A percentile compares a stretch with the other conserved stretches of the same genome.
Conservation (phyloP, 2,888 invertebrate genomes). For the Lamellibrachia satsuma region DNA sequence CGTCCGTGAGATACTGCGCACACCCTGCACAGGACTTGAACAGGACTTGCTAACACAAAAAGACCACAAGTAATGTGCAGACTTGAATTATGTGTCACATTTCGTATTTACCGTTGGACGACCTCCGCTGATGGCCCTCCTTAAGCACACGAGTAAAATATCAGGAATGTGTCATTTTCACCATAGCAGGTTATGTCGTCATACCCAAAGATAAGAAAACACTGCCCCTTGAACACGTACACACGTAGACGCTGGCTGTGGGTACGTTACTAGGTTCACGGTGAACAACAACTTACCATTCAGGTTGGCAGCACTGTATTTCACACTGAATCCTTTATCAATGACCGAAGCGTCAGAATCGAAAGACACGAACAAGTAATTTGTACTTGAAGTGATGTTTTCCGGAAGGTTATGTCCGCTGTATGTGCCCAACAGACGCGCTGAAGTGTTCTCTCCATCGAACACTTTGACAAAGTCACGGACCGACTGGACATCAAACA, state of each 20-base stretch:
- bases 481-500: not conserved
- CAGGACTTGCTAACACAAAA: no score
- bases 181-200: no score
- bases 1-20: no score
- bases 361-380: not conserved
- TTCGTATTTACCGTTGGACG: no score
- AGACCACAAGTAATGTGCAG: no score
- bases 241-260: not conserved
- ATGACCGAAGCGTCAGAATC: not conserved
- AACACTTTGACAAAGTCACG: not conserved
- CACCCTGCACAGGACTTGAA: no score
- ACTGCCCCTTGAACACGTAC: not conserved
- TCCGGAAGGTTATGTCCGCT: not conserved
- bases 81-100: no score
- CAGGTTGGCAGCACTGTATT: not conserved
- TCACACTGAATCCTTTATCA: not conserved
- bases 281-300: not conserved
- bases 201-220: no score
- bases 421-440: not conserved
- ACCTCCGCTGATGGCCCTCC: no score
- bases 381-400: not conserved
- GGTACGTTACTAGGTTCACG: not conserved
- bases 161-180: no score
- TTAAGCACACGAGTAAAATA: no score
- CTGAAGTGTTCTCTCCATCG: not conserved